These are phyloP conservation scores for Elephas maximus DNA, from an alignment of 2,113 vertebrate genomes.

Conservation along the genomic window DNA sequence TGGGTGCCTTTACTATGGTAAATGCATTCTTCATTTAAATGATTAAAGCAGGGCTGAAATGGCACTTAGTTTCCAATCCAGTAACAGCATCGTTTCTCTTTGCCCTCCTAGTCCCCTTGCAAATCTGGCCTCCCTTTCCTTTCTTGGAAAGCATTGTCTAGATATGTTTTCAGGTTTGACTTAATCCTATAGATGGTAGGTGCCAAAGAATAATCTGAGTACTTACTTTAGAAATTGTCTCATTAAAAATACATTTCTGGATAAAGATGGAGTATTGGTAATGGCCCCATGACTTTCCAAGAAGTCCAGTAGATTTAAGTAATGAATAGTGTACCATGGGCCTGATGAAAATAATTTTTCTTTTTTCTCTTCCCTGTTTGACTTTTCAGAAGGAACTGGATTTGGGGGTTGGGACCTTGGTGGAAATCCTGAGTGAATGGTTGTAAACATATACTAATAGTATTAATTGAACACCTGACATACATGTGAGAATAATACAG, in stretches of 20 bases:
- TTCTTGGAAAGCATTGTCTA: neutral
- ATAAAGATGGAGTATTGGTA: neutral
- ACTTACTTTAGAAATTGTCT: neutral
- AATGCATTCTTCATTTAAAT: neutral
- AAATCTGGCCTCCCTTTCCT: neutral
- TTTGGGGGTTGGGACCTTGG: neutral
- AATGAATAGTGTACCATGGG: neutral
- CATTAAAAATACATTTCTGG: neutral
- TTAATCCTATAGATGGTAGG: neutral
- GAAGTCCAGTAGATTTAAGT: neutral
- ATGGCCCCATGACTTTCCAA: neutral
- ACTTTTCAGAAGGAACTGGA: neutral
- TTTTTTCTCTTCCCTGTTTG: neutral
- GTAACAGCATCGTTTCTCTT: neutral
- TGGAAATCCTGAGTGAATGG: neutral
- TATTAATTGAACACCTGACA: neutral
- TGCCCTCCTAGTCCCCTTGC: neutral
- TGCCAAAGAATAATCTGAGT: neutral
- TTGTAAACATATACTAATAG: neutral
- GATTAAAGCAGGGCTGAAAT: neutral
- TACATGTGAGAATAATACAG: neutral
- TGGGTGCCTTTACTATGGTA: too few relatives aligned
- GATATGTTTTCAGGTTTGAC: neutral
- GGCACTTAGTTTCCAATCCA: neutral
- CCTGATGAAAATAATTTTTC: neutral